Conservation (phyloP, 2,113 vertebrate species). For the Sinocyclocheilus maitianheensis region DNA sequence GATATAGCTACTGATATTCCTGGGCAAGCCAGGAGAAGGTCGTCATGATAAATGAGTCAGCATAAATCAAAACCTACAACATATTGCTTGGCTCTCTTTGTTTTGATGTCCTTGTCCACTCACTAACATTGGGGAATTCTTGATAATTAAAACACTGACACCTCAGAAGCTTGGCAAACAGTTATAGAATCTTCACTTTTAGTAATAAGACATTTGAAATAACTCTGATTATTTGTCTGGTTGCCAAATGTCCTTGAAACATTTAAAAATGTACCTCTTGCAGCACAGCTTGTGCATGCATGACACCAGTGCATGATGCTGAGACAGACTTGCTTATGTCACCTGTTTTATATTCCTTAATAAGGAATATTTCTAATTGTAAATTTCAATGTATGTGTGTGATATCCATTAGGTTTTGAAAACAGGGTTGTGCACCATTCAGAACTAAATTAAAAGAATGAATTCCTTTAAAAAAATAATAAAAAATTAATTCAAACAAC, state of each 20-base stretch:
- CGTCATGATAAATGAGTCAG: slow-evolving; percentile 63
- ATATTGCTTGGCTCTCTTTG: slow-evolving; percentile 54
- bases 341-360: neutral
- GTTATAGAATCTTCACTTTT: slow-evolving; percentile 46
- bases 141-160: slow-evolving; percentile 53
- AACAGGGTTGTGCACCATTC: neutral
- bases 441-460: neutral
- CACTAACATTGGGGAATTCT: slow-evolving; percentile 48
- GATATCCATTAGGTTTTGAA: neutral
- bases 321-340: neutral
- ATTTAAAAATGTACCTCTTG: slow-evolving; percentile 21
- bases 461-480: neutral
- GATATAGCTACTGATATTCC: slow-evolving; percentile 60
- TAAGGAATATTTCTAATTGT: neutral
- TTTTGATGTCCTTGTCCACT: slow-evolving; percentile 35
- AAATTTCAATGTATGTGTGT: neutral
- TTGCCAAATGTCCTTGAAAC: slow-evolving; percentile 14
- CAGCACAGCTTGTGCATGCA: neutral
- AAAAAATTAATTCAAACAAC: neutral
- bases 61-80: slow-evolving; percentile 53
- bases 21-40: slow-evolving; percentile 56
- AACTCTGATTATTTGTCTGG: slow-evolving; percentile 25
- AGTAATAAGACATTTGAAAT: slow-evolving; percentile 61
- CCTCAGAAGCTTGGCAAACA: neutral
- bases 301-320: neutral